These are phyloP conservation scores for Microcebus griseorufus DNA, from an alignment of 2,113 vertebrate genomes.

Conservation along the genomic window DNA sequence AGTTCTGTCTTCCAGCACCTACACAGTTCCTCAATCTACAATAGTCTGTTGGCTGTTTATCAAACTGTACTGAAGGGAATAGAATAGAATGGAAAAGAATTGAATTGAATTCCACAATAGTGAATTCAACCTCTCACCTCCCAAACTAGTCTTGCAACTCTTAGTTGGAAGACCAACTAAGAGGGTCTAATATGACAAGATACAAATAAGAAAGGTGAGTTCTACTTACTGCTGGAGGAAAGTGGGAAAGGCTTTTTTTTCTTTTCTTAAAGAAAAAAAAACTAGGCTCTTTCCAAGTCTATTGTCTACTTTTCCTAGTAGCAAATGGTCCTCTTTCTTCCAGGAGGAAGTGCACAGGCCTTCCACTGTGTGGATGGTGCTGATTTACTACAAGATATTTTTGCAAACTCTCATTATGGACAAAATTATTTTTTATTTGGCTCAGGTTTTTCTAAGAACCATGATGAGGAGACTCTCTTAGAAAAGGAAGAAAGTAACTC, in stretches of 20 bases:
- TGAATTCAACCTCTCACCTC: not conserved
- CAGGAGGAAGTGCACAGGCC: not conserved
- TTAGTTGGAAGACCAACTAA: not conserved
- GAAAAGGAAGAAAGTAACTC: not conserved
- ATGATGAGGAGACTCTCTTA: not conserved
- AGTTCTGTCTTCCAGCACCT: not conserved
- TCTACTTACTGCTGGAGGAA: not conserved
- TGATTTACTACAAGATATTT: not conserved
- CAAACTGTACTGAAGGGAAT: not conserved
- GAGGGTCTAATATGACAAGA: not conserved
- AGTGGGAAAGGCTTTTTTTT: not conserved
- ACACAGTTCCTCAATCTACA: not conserved
- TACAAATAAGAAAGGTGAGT: not conserved
- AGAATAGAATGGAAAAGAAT: not conserved
- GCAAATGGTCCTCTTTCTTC: not conserved
- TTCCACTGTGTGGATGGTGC: not conserved
- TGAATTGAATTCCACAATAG: not conserved
- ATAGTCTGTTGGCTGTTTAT: not conserved
- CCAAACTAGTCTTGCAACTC: not conserved
- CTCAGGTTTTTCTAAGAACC: slow-evolving; percentile 25
- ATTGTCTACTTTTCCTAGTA: not conserved
- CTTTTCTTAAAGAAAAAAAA: not conserved
- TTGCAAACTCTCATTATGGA: not conserved
- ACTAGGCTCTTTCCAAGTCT: not conserved
- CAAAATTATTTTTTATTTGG: not conserved